Evolutionary conservation across 2,888 invertebrate genomes (phyloP).

Genomic region (Dolomedes plantarius): DNA sequence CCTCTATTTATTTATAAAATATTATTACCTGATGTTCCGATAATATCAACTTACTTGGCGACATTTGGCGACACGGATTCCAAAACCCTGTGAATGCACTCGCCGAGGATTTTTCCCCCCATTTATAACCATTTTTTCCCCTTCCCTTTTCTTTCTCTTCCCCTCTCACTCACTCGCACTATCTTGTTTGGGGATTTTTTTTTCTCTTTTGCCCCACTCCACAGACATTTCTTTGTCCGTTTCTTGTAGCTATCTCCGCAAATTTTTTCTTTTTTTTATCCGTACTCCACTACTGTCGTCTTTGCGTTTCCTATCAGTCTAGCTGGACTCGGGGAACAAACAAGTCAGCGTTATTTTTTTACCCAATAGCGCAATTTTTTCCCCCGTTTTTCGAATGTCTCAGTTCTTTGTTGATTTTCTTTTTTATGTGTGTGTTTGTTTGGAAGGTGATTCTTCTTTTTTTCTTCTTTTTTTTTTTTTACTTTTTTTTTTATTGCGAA

Average conservation of each 20-base stretch:
- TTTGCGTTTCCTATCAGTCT: constrained; percentile 20
- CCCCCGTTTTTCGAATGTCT: too few species aligned
- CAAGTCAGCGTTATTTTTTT: constrained; percentile 53
- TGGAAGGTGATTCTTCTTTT: not conserved
- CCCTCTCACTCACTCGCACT: constrained; percentile 23
- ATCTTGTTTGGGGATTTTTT: constrained; percentile 37
- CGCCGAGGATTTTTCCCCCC: constrained; percentile 38
- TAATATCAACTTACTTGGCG: not conserved
- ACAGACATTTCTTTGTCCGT: not conserved
- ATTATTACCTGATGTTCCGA: too few species aligned
- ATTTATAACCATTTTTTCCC: constrained; percentile 26
- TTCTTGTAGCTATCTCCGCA: constrained; percentile 20
- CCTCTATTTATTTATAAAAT: too few species aligned
- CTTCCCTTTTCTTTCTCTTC: constrained; percentile 28
- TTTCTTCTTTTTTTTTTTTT: constrained; percentile 3
- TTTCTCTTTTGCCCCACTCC: constrained; percentile 17
- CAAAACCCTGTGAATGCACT: constrained; percentile 31
- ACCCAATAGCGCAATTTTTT: constrained; percentile 1
- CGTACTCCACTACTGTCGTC: constrained; percentile 27
- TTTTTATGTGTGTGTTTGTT: constrained; percentile 10
- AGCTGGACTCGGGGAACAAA: constrained; percentile 36
- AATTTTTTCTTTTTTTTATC: constrained; percentile 23
- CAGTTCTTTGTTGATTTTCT: not conserved
- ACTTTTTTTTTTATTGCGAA: not conserved
- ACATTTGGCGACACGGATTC: constrained; percentile 43